Evolutionary conservation across 2,888 invertebrate species (phyloP).

Genomic region (Periphyllus acericola): DNA sequence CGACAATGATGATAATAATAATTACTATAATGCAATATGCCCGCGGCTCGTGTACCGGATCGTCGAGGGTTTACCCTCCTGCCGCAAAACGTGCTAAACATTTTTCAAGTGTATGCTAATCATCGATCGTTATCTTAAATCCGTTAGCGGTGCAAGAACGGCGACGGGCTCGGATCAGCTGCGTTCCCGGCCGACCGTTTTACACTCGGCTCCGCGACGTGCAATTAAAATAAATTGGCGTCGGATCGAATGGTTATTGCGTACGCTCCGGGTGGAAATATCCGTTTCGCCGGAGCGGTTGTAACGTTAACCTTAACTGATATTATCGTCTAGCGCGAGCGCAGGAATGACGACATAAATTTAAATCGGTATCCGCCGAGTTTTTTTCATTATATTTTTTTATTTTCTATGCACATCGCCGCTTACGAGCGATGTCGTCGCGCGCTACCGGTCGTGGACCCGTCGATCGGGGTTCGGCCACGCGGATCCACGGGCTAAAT

Average conservation of each 20-base stretch:
- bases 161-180: background rate
- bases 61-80: no score
- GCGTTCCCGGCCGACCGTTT: background rate
- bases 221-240: background rate
- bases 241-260: background rate
- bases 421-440: no score
- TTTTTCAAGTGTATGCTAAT: conserved; percentile 11
- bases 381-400: background rate
- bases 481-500: no score
- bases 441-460: no score
- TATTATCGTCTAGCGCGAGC: background rate
- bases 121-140: background rate
- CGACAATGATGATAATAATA: no score
- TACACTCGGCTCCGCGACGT: background rate
- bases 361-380: conserved; percentile 7
- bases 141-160: background rate
- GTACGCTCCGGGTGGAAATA: background rate
- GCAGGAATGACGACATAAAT: background rate
- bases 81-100: no score
- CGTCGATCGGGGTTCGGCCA: no score
- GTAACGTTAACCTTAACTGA: background rate
- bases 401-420: no score
- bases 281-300: background rate
- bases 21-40: no score
- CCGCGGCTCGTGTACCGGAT: no score